phyloP scores from a whole-genome alignment of 2,888 invertebrate genomes.

The Oscheius onirici region DNA sequence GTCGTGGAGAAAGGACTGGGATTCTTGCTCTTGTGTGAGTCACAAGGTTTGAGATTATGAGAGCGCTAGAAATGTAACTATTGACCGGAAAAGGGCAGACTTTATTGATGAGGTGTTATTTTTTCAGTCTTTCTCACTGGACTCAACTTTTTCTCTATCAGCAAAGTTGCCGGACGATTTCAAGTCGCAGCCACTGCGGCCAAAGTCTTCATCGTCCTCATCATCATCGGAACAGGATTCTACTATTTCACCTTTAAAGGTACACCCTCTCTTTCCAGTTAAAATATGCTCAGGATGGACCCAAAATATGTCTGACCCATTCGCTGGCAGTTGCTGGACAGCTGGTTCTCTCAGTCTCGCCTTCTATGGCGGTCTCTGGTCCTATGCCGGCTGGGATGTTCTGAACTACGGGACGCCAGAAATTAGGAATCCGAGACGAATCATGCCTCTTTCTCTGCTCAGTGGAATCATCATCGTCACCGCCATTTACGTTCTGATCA shows the following conservation, averaged over 20 bases:
- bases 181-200: slow-evolving; percentile 57
- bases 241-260: slow-evolving; percentile 55
- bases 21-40: slow-evolving; percentile 40
- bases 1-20: slow-evolving; percentile 44
- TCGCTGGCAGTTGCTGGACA: slow-evolving; percentile 42
- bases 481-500: slow-evolving; percentile 52
- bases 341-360: slow-evolving; percentile 50
- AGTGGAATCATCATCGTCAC: slow-evolving; percentile 53
- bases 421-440: slow-evolving; percentile 54
- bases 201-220: slow-evolving; percentile 51
- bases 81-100: too few species aligned
- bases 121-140: slow-evolving; percentile 54
- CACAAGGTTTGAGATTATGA: too few species aligned
- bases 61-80: too few species aligned
- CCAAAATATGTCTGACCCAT: slow-evolving; percentile 40
- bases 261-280: neutral
- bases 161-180: slow-evolving; percentile 55
- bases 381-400: slow-evolving; percentile 64
- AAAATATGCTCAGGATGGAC: slow-evolving; percentile 36
- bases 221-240: slow-evolving; percentile 58
- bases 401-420: slow-evolving; percentile 67
- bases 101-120: too few species aligned
- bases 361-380: slow-evolving; percentile 56
- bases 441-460: slow-evolving; percentile 60
- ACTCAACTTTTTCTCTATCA: slow-evolving; percentile 57